Percentiles rank a stretch among this genome's conserved stretches.
These are phyloP conservation scores for Chrysomallon squamiferum DNA, from an alignment of 1,140 invertebrate species.

Conservation along the genomic window DNA sequence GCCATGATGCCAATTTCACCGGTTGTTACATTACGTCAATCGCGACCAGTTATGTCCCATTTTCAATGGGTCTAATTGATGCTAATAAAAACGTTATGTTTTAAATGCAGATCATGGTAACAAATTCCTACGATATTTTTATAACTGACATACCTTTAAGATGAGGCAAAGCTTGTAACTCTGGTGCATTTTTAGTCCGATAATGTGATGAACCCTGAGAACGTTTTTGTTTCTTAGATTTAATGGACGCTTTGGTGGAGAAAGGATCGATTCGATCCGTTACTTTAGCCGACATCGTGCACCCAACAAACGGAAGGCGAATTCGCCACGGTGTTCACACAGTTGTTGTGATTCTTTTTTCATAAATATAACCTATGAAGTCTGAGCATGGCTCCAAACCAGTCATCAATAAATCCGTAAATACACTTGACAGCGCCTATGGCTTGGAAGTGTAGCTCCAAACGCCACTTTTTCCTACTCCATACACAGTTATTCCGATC, in stretches of 20 bases:
- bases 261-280: constrained; percentile 63
- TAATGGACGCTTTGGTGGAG: constrained; percentile 60
- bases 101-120: no score
- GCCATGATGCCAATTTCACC: constrained; percentile 7
- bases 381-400: constrained; percentile 17
- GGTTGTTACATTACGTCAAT: not conserved
- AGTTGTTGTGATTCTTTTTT: no score
- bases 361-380: not conserved
- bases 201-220: constrained; percentile 65
- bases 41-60: no score
- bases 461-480: not conserved
- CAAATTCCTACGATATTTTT: not conserved
- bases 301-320: constrained; percentile 1
- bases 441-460: not conserved
- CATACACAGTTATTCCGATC: not conserved
- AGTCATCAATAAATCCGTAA: constrained; percentile 28
- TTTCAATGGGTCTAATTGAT: no score
- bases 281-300: constrained; percentile 58
- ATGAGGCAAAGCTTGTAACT: constrained; percentile 61
- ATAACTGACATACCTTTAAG: constrained; percentile 57
- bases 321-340: not conserved
- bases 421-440: constrained; percentile 29
- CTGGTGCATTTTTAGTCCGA: constrained; percentile 62
- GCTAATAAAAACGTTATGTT: no score
- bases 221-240: constrained; percentile 64